phyloP scores from a whole-genome alignment of 2,797 vertebrate species.

The Australoheros facetus region DNA sequence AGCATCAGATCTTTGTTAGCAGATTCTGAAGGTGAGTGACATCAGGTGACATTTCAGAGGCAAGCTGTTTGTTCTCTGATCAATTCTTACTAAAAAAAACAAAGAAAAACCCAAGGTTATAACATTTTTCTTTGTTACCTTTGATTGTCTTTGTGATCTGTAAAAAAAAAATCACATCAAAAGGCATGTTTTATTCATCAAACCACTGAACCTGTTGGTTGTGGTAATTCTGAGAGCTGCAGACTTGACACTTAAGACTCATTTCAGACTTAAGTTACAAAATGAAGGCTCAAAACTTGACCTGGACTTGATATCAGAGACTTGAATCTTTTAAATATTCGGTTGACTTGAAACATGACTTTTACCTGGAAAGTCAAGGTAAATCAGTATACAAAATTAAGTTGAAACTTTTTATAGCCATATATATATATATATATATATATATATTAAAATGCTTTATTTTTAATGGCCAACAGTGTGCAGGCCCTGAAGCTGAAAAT shows the following conservation, averaged over 20 bases:
- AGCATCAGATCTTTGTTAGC: background rate
- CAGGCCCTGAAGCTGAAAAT: too few relatives aligned
- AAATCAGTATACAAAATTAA: background rate
- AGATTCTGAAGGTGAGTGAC: slow-evolving; percentile 5
- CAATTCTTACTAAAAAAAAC: background rate
- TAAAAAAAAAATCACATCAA: slow-evolving; percentile 5
- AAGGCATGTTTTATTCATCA: slow-evolving; percentile 22
- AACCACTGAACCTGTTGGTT: background rate
- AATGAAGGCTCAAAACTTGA: background rate
- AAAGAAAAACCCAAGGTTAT: background rate
- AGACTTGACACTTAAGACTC: background rate
- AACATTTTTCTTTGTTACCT: background rate
- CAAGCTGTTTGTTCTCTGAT: slow-evolving; percentile 14
- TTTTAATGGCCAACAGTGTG: background rate
- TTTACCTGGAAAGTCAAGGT: background rate
- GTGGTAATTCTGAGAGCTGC: background rate
- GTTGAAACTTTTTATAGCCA: too few relatives aligned
- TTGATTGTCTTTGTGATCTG: background rate
- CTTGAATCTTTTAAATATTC: background rate
- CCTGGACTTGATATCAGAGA: background rate
- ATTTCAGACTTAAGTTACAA: background rate
- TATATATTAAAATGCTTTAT: background rate
- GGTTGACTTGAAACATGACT: background rate
- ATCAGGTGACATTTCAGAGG: background rate
- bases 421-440: too few relatives aligned